These are phyloP conservation scores for Morpho helenor DNA, from an alignment of 2,888 invertebrate genomes.

Conservation along the genomic window DNA sequence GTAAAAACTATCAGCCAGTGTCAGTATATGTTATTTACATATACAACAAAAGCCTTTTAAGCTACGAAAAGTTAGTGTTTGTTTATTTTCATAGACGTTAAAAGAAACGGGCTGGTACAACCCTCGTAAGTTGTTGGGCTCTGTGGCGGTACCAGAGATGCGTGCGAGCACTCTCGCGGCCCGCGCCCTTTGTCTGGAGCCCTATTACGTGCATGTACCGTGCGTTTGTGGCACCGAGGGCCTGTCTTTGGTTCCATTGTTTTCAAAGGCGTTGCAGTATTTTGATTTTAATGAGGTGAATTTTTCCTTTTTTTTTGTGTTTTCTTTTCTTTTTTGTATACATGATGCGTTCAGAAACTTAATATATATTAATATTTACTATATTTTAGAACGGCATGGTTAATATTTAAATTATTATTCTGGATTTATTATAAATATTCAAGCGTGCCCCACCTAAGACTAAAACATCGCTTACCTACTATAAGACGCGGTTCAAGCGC, in stretches of 20 bases:
- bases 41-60: background rate
- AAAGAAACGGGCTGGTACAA: constrained; percentile 69
- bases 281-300: constrained; percentile 63
- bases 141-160: constrained; percentile 68
- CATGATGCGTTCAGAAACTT: too few species aligned
- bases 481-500: too few species aligned
- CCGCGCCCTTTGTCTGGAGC: constrained; percentile 58
- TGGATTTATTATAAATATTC: too few species aligned
- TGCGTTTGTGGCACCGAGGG: constrained; percentile 70
- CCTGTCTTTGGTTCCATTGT: constrained; percentile 58
- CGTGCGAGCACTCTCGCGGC: constrained; percentile 67
- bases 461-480: too few species aligned
- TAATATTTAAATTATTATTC: too few species aligned
- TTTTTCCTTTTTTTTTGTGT: too few species aligned
- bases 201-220: constrained; percentile 60
- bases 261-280: constrained; percentile 64
- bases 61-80: background rate
- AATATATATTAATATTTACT: too few species aligned
- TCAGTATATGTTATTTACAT: too few species aligned
- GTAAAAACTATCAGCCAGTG: too few species aligned
- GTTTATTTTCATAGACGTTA: constrained; percentile 45
- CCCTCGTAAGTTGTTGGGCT: constrained; percentile 58
- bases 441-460: too few species aligned
- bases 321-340: too few species aligned
- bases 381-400: too few species aligned